Percentiles rank a stretch among this genome's conserved stretches.
These are phyloP conservation scores for Cantharis rustica DNA, from an alignment of 2,888 invertebrate species.

Conservation along the genomic window DNA sequence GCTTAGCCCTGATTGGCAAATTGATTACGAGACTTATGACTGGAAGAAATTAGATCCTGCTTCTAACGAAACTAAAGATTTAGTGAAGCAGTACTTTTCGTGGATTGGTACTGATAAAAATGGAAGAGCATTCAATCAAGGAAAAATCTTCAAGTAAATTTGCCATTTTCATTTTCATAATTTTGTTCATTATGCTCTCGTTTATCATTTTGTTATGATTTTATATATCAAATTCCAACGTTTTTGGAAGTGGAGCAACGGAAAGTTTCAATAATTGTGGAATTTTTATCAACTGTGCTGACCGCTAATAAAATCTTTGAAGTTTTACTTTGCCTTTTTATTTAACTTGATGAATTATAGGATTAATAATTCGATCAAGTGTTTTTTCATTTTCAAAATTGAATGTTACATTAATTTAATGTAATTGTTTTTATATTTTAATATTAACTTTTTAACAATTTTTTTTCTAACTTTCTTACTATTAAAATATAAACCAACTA, in stretches of 20 bases:
- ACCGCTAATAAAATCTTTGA: background rate
- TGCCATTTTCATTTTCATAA: background rate
- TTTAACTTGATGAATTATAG: background rate
- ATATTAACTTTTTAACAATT: no score
- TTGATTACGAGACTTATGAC: conserved; percentile 94
- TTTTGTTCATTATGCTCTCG: background rate
- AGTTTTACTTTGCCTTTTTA: background rate
- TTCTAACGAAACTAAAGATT: conserved; percentile 78
- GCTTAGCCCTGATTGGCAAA: conserved; percentile 90
- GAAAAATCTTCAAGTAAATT: conserved; percentile 96
- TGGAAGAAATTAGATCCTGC: conserved; percentile 93
- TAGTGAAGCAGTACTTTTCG: conserved; percentile 88
- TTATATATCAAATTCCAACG: background rate
- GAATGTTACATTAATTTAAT: no score
- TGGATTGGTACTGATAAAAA: conserved; percentile 86
- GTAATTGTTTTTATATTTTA: no score
- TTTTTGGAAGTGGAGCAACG: background rate
- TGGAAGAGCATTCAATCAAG: conserved; percentile 95
- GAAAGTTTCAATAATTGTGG: background rate
- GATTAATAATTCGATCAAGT: no score
- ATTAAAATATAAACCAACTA: no score
- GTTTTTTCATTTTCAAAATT: no score
- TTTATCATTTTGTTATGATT: background rate
- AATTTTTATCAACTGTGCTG: background rate
- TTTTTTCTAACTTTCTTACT: no score